Base-by-base conservation (phyloP, 2,888 invertebrate genomes). In the Sinodicranocentrus sp. region DNA sequence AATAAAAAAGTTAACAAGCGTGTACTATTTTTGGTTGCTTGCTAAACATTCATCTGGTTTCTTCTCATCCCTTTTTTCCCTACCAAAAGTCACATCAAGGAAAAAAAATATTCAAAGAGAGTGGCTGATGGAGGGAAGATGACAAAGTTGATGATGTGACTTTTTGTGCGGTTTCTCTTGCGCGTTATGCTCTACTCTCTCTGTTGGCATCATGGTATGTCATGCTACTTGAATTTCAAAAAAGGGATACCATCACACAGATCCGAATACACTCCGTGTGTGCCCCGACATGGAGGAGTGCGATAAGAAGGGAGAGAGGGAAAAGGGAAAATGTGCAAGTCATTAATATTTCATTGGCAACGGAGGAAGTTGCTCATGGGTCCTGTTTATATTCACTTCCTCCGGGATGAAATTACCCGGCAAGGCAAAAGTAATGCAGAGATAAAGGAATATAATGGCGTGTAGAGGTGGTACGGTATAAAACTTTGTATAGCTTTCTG, bases 301-400 rank as follows among this genome's bases (percentile, higher is more conserved):
- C 48, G 65, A 28, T 44, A 48, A 59, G 59, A 65, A 63, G 65
- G 57, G 43, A 39, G 39, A 67, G 28, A 57, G 48, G 39, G 61
- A 44, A 26, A 70, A 72, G 71, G 59, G 73, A 85, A 87, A 87
- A 87, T 87, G 85, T 87, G 87, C 79, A 85, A 85, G 87, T 87
- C 87, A 85, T 87, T 87, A 87, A 87, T 87, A 85, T 87, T 86
- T 86, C 86, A 86, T 86, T 86, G 86, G 86, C 84, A 86, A 79
- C 79, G 70, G 73, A 65, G 79, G 70, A 79, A 79, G 79, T 71
- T 79, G 79, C 79, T 79, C 79, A 79, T 63, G 79, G 79, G 79
- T 71, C 63, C 71, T 79, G 61, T 71, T 79, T 79, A 79, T 70
- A 79, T 79, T 79, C 71, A 79, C 79, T 79, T 79, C 79, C 70